Conservation (phyloP, 2,888 invertebrate genomes). For the Leucozona laternaria region DNA sequence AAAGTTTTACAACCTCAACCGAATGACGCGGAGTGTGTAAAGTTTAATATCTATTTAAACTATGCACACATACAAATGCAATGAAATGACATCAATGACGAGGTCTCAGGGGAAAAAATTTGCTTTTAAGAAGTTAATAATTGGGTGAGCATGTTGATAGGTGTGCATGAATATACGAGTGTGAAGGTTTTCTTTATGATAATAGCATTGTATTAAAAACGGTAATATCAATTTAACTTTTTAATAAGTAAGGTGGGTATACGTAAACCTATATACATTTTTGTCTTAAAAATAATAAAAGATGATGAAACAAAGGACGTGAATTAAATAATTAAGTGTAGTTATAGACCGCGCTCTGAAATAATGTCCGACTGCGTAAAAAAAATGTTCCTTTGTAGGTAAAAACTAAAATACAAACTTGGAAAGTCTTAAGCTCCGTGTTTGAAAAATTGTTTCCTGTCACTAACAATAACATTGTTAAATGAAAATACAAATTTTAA, state of each 20-base stretch:
- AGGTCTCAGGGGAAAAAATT: conserved; percentile 55
- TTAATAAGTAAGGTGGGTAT: not conserved
- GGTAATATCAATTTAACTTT: conserved; percentile 24
- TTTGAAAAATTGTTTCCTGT: too few species aligned
- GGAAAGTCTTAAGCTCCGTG: too few species aligned
- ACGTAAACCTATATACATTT: not conserved
- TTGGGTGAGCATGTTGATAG: conserved; percentile 9
- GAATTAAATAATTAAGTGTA: too few species aligned
- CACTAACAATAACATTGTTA: too few species aligned
- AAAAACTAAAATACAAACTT: too few species aligned
- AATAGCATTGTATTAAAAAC: conserved; percentile 7
- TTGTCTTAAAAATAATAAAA: not conserved
- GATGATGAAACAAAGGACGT: not conserved
- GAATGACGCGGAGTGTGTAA: not conserved
- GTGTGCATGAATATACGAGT: too few species aligned
- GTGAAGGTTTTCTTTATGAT: conserved; percentile 1
- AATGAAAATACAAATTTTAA: too few species aligned
- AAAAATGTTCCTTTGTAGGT: too few species aligned
- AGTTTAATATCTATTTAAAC: not conserved
- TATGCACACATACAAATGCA: conserved; percentile 33
- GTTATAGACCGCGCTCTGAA: too few species aligned
- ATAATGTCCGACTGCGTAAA: too few species aligned
- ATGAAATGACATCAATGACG: conserved; percentile 65
- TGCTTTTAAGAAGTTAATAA: conserved; percentile 37
- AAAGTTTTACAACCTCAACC: not conserved